These are phyloP conservation scores for Zygaena filipendulae DNA, from an alignment of 2,888 invertebrate genomes.

Conservation along the genomic window DNA sequence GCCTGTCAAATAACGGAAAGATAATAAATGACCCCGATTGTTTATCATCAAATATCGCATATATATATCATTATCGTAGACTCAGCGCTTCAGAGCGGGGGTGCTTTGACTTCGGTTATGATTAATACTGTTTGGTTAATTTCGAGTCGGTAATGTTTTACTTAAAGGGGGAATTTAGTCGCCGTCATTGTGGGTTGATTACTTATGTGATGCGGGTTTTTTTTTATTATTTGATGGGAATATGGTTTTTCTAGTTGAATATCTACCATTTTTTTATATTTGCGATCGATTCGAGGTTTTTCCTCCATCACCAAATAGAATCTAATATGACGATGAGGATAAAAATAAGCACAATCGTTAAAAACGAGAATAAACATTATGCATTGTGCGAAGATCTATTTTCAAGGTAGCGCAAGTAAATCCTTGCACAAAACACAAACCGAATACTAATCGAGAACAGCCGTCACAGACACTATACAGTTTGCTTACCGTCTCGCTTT, in stretches of 20 bases:
- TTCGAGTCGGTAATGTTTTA: slow-evolving; percentile 55
- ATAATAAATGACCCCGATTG: slow-evolving; percentile 75
- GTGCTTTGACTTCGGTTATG: slow-evolving; percentile 47
- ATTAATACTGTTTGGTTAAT: slow-evolving; percentile 68
- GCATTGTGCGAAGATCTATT: no score
- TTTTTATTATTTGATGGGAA: slow-evolving; percentile 26
- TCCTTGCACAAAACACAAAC: no score
- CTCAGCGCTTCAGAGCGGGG: slow-evolving; percentile 46
- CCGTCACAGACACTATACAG: slow-evolving; percentile 23
- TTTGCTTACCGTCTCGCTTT: slow-evolving; percentile 28
- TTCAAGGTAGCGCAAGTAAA: no score
- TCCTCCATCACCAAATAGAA: no score
- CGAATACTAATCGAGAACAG: no score
- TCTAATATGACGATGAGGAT: no score
- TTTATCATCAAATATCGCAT: slow-evolving; percentile 71
- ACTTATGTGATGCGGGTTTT: slow-evolving; percentile 25
- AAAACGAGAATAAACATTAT: no score
- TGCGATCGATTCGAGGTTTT: no score
- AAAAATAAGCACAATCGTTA: no score
- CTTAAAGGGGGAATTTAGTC: slow-evolving; percentile 51
- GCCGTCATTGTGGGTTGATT: slow-evolving; percentile 50
- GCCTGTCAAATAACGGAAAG: slow-evolving; percentile 74
- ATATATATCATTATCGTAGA: slow-evolving; percentile 68
- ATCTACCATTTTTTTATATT: no score
- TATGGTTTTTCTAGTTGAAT: slow-evolving; percentile 22